These are phyloP conservation scores for Glareola pratincola DNA, from an alignment of 2,113 vertebrate species.

Conservation along the genomic window DNA sequence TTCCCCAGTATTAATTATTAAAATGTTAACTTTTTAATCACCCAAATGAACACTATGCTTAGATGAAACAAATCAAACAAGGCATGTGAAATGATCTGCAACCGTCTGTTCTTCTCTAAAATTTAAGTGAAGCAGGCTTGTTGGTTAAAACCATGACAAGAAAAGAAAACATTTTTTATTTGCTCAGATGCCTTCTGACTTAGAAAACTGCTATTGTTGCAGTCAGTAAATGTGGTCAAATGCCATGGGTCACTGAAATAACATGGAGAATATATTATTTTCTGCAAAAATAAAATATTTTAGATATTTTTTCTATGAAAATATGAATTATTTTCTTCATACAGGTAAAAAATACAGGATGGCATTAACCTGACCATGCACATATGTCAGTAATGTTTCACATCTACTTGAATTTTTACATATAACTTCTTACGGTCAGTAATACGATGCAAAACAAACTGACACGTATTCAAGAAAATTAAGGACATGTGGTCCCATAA, in stretches of 20 bases:
- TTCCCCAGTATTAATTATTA: not conserved
- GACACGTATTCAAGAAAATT: not conserved
- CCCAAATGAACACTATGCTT: not conserved
- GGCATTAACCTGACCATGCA: not conserved
- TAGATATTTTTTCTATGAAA: not conserved
- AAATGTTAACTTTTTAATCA: not conserved
- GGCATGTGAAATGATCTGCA: not conserved
- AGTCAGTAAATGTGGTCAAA: not conserved
- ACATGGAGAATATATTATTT: not conserved
- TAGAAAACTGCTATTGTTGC: not conserved
- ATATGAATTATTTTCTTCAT: not conserved
- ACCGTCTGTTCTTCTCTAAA: not conserved
- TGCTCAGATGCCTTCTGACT: not conserved
- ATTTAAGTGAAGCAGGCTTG: not conserved
- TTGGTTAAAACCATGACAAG: not conserved
- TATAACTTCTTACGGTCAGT: not conserved
- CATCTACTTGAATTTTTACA: not conserved
- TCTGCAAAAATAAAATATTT: not conserved
- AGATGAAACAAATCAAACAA: not conserved
- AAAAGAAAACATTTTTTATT: not conserved
- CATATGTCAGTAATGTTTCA: not conserved
- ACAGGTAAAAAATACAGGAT: not conserved
- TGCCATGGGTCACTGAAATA: not conserved
- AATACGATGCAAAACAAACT: not conserved
- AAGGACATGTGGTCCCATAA: not conserved